phyloP scores from a whole-genome alignment of 2,888 invertebrate genomes.

The Trichopoda pennipes region DNA sequence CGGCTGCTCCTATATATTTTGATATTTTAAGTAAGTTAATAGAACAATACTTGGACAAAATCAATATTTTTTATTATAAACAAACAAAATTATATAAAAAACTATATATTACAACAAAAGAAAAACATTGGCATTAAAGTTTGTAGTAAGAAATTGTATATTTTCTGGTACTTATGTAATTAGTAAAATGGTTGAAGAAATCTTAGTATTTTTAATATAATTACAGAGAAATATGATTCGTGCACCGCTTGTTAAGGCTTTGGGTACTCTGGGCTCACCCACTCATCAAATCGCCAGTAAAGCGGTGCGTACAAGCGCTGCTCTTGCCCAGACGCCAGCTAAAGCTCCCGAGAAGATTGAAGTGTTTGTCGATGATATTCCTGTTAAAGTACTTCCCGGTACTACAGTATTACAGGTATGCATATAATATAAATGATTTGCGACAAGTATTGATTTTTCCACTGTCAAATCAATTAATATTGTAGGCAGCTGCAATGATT shows the following conservation, averaged over 20 bases:
- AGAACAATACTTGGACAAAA: not conserved
- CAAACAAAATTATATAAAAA: not conserved
- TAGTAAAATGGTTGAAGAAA: conserved; percentile 15
- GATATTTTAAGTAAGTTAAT: conserved; percentile 61
- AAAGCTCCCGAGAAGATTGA: conserved; percentile 90
- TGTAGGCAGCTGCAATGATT: conserved; percentile 93
- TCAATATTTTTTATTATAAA: not conserved
- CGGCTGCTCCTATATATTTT: conserved; percentile 63
- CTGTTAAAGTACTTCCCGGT: conserved; percentile 96
- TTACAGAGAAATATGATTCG: conserved; percentile 85
- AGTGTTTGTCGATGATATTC: conserved; percentile 98
- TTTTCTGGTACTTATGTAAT: conserved; percentile 62
- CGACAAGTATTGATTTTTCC: conserved; percentile 18
- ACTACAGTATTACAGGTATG: conserved; percentile 96
- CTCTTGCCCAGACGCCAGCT: conserved; percentile 79
- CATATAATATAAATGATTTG: not conserved
- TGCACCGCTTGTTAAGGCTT: conserved; percentile 87
- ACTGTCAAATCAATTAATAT: conserved; percentile 36
- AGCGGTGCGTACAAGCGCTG: conserved; percentile 81
- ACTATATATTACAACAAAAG: not conserved
- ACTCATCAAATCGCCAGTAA: conserved; percentile 81
- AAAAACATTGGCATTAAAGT: not conserved
- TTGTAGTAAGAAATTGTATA: conserved; percentile 2
- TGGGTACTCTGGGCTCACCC: conserved; percentile 81
- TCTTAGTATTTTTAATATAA: conserved; percentile 22